Evolutionary conservation across 2,113 vertebrate species (phyloP).

Genomic region (Triplophysa tibetana): DNA sequence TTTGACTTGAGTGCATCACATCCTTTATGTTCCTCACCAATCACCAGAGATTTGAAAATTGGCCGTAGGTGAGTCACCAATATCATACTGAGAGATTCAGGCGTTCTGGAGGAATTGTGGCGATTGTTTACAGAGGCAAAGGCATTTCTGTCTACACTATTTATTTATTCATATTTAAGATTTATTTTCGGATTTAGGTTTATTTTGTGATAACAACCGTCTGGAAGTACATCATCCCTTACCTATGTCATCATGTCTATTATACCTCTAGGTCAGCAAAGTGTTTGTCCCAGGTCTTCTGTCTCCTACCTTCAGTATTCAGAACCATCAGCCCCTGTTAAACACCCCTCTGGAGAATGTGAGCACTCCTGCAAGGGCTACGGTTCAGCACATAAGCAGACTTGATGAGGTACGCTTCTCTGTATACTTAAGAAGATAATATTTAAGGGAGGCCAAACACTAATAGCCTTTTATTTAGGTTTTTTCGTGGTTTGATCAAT

Average conservation of each 20-base stretch:
- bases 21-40: slow-evolving; percentile 30
- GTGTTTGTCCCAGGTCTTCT: slow-evolving; percentile 89
- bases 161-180: background rate
- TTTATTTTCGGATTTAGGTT: too few relatives aligned
- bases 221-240: too few relatives aligned
- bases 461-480: slow-evolving; percentile 6
- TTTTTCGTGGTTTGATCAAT: background rate
- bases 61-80: slow-evolving; percentile 28
- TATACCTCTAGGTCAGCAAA: slow-evolving; percentile 84
- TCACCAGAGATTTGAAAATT: slow-evolving; percentile 42
- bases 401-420: slow-evolving; percentile 82
- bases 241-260: background rate
- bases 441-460: background rate
- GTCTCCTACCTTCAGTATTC: slow-evolving; percentile 81
- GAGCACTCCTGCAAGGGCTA: slow-evolving; percentile 83
- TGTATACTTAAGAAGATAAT: slow-evolving; percentile 16
- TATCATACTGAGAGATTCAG: slow-evolving; percentile 9
- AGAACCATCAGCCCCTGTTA: slow-evolving; percentile 76
- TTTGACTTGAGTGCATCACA: slow-evolving; percentile 3
- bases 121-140: background rate
- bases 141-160: slow-evolving; percentile 6
- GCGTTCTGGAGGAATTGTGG: background rate
- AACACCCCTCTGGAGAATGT: slow-evolving; percentile 80
- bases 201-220: too few relatives aligned
- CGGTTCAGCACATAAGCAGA: slow-evolving; percentile 81